Evolutionary conservation across 1,140 invertebrate species (phyloP), one percentile per base, ranked within the genome.

Genomic region (Berghia stephanieae): DNA sequence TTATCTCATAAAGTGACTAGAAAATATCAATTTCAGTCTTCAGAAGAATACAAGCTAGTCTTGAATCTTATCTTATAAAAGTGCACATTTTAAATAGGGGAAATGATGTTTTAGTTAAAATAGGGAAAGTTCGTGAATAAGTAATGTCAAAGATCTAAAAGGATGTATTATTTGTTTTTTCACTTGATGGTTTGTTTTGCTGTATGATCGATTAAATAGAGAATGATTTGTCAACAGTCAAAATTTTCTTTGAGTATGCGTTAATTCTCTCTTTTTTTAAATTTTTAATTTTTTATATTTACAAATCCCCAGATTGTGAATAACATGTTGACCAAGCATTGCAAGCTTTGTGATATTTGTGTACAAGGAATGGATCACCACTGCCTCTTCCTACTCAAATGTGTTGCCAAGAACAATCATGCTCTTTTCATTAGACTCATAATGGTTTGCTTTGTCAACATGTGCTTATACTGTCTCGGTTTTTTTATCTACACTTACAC

Each of bases 351-450:
- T 79, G 82, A 85, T 27, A 52, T 68, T 10, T 88, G 87, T 68
- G 82, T 78, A 42, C 31, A 79, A 16, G 75, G 84, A 44, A 84
- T 87, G 81, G 88, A 89, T 72, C 88, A 89, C 67, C 88, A 89
- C 66, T 89, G 88, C 76, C 79, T 88, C 34, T 88, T 87, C 75
- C 78, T 89, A 18, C 79, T 85, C 24, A 82, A 81, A 57, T 89
- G 88, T 80, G 70, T 89, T 2, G 88, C 85, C 8, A 68, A 77
- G 16, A 79, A 83, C 44, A 89, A 88, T 81, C 86, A 87, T 38
- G 42, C 78, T 21, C 52, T 81, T 6, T 89, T 88, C 76, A 68
- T 87, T 10, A 79, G 83, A 77, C 84, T 88, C 43, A 79, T 88
- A 2, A 69, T 83, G 0, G 2, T 81, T 13, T 67, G 73, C 57